Evolutionary conservation across 2,113 vertebrate species (phyloP), one percentile per base, ranked within the genome.

Genomic region (Pitta sordida): DNA sequence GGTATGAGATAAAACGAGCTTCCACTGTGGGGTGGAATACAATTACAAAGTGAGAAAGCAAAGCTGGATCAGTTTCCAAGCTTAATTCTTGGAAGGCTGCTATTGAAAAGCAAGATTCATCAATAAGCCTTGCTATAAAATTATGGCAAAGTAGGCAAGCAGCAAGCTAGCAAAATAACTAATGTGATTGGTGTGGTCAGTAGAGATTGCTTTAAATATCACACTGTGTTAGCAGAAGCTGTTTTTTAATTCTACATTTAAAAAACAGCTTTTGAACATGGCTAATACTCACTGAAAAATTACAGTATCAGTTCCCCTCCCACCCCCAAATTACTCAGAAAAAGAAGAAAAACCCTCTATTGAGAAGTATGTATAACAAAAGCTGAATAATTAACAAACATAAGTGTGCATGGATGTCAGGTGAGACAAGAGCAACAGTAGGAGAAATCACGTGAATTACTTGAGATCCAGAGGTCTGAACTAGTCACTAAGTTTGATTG

Each of bases 91-190:
- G 63, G 74, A 94, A 94, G 62, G 75, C 22, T 87, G 67, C 69
- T 90, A 64, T 5, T 87, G 62, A 95, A 96, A 91, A 94, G 79
- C 75, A 95, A 36, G 68, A 93, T 77, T 90, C 85, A 88, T 91
- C 81, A 80, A 74, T 49, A 83, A 34, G 46, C 46, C 67, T 77
- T 63, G 59, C 76, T 83, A 68, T 67, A 86, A 92, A 93, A 92
- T 70, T 79, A 94, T 11, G 15, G 70, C 23, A 75, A 86, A 88
- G 88, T 8, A 59, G 64, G 73, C 64, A 86, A 83, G 73, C 36
- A 88, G 55, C 51, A 95, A 94, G 68, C 71, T 39, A 73, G 73
- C 30, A 84, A 81, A 86, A 85, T 84, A 88, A 92, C 75, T 76
- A 92, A 84, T 7, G 4, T 91, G 85, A 96, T 91, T 85, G 76